These are phyloP conservation scores for Shinisaurus crocodilurus DNA, from an alignment of 2,113 vertebrate species.

Conservation along the genomic window DNA sequence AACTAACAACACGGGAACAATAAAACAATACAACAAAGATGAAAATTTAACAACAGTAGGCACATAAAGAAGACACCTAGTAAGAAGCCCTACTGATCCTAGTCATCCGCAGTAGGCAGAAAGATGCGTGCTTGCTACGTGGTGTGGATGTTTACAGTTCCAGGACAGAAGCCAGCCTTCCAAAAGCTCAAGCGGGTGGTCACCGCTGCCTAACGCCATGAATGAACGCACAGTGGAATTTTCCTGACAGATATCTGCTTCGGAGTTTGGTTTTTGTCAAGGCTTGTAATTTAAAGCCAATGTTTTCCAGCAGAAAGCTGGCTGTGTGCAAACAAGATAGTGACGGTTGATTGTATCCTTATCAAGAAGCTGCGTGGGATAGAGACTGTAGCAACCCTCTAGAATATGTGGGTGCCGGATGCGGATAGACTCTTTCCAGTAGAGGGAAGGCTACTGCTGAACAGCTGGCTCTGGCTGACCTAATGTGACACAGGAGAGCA, in stretches of 20 bases:
- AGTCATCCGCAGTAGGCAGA: neutral
- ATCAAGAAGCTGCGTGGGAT: slow-evolving; percentile 3
- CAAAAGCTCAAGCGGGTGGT: neutral
- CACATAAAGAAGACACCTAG: neutral
- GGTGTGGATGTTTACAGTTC: neutral
- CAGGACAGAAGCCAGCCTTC: neutral
- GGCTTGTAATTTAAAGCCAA: slow-evolving; percentile 9
- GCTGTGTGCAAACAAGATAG: slow-evolving; percentile 50
- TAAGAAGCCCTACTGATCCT: neutral
- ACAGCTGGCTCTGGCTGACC: neutral
- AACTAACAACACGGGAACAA: neutral
- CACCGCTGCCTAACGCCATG: neutral
- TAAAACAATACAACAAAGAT: neutral
- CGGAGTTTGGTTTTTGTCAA: slow-evolving; percentile 42
- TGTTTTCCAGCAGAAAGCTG: slow-evolving; percentile 13
- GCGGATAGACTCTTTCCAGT: neutral
- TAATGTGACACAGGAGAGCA: neutral
- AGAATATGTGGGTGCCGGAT: neutral
- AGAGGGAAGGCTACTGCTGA: neutral
- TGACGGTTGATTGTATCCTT: slow-evolving; percentile 37
- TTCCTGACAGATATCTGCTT: slow-evolving; percentile 38
- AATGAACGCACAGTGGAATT: neutral
- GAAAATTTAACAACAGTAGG: neutral
- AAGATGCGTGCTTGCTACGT: neutral
- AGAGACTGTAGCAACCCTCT: neutral